phyloP scores from a whole-genome alignment of 1,140 invertebrate genomes.

The Trinorchestia longiramus region DNA sequence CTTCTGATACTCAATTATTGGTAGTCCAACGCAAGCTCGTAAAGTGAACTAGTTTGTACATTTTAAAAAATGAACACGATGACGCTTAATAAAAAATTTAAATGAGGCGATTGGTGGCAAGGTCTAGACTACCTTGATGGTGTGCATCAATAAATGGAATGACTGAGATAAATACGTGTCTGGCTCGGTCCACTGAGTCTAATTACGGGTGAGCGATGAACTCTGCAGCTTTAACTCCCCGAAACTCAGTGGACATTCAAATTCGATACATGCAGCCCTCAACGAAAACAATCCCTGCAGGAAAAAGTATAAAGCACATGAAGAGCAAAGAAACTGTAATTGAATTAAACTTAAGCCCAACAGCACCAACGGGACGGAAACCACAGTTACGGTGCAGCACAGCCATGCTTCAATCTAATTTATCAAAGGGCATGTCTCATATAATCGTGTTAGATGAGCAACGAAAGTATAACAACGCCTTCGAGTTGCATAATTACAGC shows the following conservation, averaged over 20 bases:
- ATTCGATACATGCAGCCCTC: not conserved
- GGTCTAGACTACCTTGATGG: not conserved
- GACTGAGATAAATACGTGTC: no score
- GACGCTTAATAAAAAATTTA: not conserved
- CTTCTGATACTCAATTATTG: not conserved
- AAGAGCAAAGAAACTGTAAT: not conserved
- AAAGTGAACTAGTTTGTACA: not conserved
- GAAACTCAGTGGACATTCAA: not conserved
- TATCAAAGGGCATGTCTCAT: not conserved
- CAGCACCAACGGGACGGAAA: not conserved
- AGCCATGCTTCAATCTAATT: not conserved
- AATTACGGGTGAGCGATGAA: not conserved
- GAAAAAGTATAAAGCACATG: no score
- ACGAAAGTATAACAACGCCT: not conserved
- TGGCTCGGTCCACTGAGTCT: not conserved
- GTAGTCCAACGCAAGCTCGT: not conserved
- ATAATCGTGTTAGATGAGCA: not conserved
- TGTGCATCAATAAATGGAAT: not conserved
- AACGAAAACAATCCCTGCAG: not conserved
- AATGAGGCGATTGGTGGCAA: not conserved
- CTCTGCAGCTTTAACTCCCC: not conserved
- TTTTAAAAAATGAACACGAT: not conserved
- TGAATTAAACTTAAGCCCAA: not conserved
- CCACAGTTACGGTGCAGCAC: not conserved
- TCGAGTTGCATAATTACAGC: constrained; percentile 3